Evolutionary conservation across 2,113 vertebrate species (phyloP).

Genomic region (Pangasianodon gigas): DNA sequence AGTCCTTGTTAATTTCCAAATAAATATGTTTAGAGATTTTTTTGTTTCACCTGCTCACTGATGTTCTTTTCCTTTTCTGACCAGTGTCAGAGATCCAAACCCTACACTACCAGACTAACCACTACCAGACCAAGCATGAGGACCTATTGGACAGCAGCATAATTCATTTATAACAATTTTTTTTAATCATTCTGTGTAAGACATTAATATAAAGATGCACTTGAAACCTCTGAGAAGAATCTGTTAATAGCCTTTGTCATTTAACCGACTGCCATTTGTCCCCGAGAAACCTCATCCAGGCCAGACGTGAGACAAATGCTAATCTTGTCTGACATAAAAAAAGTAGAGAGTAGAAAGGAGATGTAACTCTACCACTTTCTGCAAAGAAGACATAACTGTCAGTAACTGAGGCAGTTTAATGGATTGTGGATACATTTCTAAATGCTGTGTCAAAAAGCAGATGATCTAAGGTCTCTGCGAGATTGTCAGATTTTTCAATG

Average conservation of each 20-base stretch:
- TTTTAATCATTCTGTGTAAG: not conserved
- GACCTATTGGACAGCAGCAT: not conserved
- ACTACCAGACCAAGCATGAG: not conserved
- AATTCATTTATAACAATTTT: not conserved
- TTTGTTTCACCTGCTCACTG: not conserved
- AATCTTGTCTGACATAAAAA: slow-evolving; percentile 39
- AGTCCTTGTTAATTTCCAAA: not conserved
- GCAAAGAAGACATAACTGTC: slow-evolving; percentile 14
- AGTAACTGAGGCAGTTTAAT: slow-evolving; percentile 15
- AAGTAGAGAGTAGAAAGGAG: not conserved
- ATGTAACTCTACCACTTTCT: not conserved
- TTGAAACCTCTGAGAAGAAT: slow-evolving; percentile 36
- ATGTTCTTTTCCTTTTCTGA: not conserved
- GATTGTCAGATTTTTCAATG: not conserved
- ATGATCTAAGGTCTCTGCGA: not conserved
- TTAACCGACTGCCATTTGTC: slow-evolving; percentile 44
- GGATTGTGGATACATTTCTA: slow-evolving; percentile 16
- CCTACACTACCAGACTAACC: not conserved
- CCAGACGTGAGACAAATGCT: slow-evolving; percentile 48
- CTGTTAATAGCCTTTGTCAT: slow-evolving; percentile 48
- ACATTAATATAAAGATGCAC: slow-evolving; percentile 13
- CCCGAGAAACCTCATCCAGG: slow-evolving; percentile 41
- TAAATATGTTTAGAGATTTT: too few relatives aligned
- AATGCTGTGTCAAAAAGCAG: slow-evolving; percentile 4
- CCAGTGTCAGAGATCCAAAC: not conserved